Evolutionary conservation across 1,140 invertebrate species (phyloP), one percentile per base, ranked within the genome.

Genomic region (Caenorhabditis tropicalis): DNA sequence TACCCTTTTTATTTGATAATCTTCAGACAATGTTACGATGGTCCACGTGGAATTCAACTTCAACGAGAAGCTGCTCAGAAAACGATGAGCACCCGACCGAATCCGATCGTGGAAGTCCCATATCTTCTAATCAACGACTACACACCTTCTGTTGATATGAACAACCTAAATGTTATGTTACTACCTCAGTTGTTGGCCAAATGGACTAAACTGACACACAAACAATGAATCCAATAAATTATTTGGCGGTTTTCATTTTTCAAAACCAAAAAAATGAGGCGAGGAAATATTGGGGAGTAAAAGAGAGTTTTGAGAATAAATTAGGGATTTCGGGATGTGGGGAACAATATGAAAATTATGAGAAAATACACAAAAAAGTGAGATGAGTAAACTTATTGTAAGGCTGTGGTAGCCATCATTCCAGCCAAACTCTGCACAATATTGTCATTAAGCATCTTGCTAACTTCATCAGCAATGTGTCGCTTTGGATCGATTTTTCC

Each of bases 401-500:
- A 91, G 0, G 88, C 84, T 58, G 98, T 95, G 29, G 96, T 97
- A 91, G 99, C 97, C 29, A 99, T 93, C 97, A 99, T 99, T 24
- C 98, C 96, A 89, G 97, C 98, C 87, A 99, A 93, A 93, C 95
- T 98, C 92, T 99, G 98, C 46, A 99, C 96, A 92, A 99, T 99
- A 92, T 99, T 99, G 86, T 95, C 95, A 27, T 96, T 95, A 96
- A 99, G 98, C 33, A 99, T 93, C 70, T 95, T 94, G 92, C 98
- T 96, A 21, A 99, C 98, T 21, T 85, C 84, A 91, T 99, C 98
- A 92, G 98, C 97, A 88, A 99, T 93, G 94, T 99, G 98, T 86
- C 98, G 94, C 92, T 99, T 99, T n/a, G 98, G 98, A 92, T 99
- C 98, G 89, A 98, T 96, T 93, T 99, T 99, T 29, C 98, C 98